Base-by-base conservation (phyloP, 2,797 vertebrate genomes). In the Mustela erminea region DNA sequence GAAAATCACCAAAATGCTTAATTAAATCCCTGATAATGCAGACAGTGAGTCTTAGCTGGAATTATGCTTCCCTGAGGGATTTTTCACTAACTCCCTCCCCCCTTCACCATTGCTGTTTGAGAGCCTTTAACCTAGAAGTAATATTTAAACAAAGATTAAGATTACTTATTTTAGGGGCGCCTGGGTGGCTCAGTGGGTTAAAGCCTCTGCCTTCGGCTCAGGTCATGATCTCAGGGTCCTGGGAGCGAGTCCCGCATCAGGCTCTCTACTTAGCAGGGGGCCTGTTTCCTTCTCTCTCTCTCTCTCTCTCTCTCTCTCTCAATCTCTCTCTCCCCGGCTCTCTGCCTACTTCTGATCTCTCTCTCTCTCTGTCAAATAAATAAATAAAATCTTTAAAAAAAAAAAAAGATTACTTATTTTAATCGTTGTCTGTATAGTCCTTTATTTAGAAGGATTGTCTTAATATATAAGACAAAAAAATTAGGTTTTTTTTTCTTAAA, bases 391-490 rank as follows among this genome's bases (percentile, higher is more conserved):
- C 38, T 41, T 41, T 3, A 38, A 38, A 41, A 41, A 41, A 41
- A 38, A 41, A 41, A 41, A 41, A 14, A 15, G 27, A 14, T 92
- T 68, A 43, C 23, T 77, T 93, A 90, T 86, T 96, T 92, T 93
- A 90, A 70, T 77, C 29, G 58, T 56, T 88, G 29, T 72, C 58
- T 93, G 23, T 21, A 29, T 84, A 85, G 41, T 95, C 15, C 8
- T 87, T 87, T 93, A 35, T 82, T 97, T 93, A 77, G 77, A 80
- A 77, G 52, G 17, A 93, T 87, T 92, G 9, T 84, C 35, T 81
- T 89, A 70, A 5, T 77, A 38, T 75, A 5, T 46, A 81, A n/a
- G 46, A 35, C 27, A 52, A 41, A 46, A 84, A 84, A 87, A 85
- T 52, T 66, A 66, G 12, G 13, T 32, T 32, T 29, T 92, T 88